phyloP scores from a whole-genome alignment of 37 sponge, comb jelly and placozoan genomes.

The Lycopodina hypogea region DNA sequence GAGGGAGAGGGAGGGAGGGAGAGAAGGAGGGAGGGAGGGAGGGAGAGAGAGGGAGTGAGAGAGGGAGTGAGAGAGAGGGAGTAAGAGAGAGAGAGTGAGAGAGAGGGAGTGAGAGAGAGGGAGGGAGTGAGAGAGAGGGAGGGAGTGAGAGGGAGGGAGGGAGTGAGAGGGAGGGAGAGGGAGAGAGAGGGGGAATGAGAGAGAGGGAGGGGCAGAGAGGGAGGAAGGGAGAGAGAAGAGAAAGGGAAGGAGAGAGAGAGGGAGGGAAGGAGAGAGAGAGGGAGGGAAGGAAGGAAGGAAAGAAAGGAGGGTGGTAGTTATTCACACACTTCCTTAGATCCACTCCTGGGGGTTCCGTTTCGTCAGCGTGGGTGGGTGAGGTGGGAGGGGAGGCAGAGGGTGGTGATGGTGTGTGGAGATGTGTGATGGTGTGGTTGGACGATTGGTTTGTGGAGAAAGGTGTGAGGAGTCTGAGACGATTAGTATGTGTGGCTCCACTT shows the following conservation, averaged over 20 bases:
- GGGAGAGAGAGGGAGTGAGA: too few relatives aligned
- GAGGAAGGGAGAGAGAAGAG: background rate
- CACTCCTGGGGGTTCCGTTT: slow-evolving; percentile 42
- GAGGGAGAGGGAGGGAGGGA: slow-evolving; percentile 32
- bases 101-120: background rate
- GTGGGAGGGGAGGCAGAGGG: background rate
- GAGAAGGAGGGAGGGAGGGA: background rate
- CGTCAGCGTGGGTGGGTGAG: background rate
- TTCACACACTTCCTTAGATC: slow-evolving; percentile 80
- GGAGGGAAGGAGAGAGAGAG: background rate
- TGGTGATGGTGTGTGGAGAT: background rate
- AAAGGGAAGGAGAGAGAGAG: too few relatives aligned
- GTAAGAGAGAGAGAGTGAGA: too few relatives aligned
- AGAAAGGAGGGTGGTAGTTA: background rate
- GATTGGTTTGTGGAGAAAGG: too few relatives aligned
- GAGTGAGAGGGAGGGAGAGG: slow-evolving; percentile 29
- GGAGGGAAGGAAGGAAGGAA: background rate
- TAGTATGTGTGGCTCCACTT: too few relatives aligned
- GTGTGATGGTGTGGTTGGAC: too few relatives aligned
- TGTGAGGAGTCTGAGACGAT: too few relatives aligned
- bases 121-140: too few relatives aligned
- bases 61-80: too few relatives aligned
- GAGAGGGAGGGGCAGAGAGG: too few relatives aligned
- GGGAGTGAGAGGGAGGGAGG: background rate
- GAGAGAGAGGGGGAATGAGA: background rate